A percentile compares a stretch with the other conserved stretches of the same genome.
Evolutionary conservation across 2,797 vertebrate species (phyloP).

Genomic region (Toxotes lorentzi): DNA sequence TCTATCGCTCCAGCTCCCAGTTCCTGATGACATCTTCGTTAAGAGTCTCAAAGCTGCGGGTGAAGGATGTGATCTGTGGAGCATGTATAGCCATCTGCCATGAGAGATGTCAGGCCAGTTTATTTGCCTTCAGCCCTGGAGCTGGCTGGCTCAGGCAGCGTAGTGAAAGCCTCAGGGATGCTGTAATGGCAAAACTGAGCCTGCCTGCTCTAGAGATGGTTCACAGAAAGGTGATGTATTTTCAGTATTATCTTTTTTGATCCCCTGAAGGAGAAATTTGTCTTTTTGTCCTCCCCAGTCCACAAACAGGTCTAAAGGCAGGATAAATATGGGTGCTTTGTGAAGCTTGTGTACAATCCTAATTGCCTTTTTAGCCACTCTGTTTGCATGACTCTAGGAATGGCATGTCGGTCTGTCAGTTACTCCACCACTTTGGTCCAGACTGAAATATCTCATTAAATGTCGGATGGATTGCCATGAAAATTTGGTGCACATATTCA

Average conservation of each 20-base stretch:
- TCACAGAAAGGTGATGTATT: constrained; percentile 63
- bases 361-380: not conserved
- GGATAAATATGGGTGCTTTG: not conserved
- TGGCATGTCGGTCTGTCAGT: not conserved
- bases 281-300: constrained; percentile 9
- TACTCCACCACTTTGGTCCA: not conserved
- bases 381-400: not conserved
- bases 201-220: constrained; percentile 36
- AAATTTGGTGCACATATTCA: not conserved
- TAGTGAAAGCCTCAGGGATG: constrained; percentile 56
- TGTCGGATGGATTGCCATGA: not conserved
- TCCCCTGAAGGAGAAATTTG: constrained; percentile 16
- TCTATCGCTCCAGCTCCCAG: constrained; percentile 23
- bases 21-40: constrained; percentile 66
- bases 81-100: constrained; percentile 36
- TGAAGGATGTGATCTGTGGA: constrained; percentile 48
- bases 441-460: not conserved
- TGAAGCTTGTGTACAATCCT: constrained; percentile 1
- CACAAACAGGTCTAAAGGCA: not conserved
- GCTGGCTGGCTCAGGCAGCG: constrained; percentile 34
- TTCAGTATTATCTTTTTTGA: constrained; percentile 42
- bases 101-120: constrained; percentile 45
- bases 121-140: constrained; percentile 47
- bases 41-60: constrained; percentile 41
- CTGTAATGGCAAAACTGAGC: constrained; percentile 68